Evolutionary conservation across 2,797 vertebrate genomes (phyloP), one percentile per base, ranked within the genome.

Genomic region (Craterocephalus amniculus): DNA sequence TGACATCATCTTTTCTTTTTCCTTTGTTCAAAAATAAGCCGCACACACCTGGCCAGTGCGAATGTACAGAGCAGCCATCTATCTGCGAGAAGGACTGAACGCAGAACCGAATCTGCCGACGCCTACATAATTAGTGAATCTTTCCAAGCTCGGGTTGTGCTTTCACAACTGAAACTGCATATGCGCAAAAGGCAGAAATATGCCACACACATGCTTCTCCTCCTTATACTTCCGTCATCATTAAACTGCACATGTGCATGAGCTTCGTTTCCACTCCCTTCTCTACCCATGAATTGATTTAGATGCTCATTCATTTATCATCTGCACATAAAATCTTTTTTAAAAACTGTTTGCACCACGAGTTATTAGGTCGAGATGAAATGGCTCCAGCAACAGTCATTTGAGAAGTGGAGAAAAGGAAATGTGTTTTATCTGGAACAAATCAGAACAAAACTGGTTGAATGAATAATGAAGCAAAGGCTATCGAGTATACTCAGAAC

Each of bases 1-100:
- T 91, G 89, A 91, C 89, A 88, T 91, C 89, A 92, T 81, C 77
- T 60, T 68, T 72, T 80, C 80, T 59, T 60, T 56, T 68, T 87
- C 49, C 73, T 88, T 84, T 87, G 80, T 89, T 84, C 58, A 59
- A 54, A 68, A 62, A 32, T 0, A 0, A 83, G 20, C 72, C 59
- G 18, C 58, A 55, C 72, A 72, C 73, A 73, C 80, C 68, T 74
- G 73, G 43, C 8, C 16, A 24, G 16, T 14, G 56, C 20, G 26
- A 32, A 81, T 63, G 55, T 22, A 63, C 6, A 4, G 18, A 34
- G 48, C 0, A 40, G 14, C 58, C 65, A 43, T 56, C 34, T 24
- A 32, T 70, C 14, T 8, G 27, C 35, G 6, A 29, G 7, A 32
- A 34, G 14, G 68, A 34, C 16, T 18, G n/a, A 20, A 11, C 27